A percentile compares a stretch with the other conserved stretches of the same genome.
These are phyloP conservation scores for Lymantria monacha DNA, from an alignment of 2,888 invertebrate species.

Conservation along the genomic window DNA sequence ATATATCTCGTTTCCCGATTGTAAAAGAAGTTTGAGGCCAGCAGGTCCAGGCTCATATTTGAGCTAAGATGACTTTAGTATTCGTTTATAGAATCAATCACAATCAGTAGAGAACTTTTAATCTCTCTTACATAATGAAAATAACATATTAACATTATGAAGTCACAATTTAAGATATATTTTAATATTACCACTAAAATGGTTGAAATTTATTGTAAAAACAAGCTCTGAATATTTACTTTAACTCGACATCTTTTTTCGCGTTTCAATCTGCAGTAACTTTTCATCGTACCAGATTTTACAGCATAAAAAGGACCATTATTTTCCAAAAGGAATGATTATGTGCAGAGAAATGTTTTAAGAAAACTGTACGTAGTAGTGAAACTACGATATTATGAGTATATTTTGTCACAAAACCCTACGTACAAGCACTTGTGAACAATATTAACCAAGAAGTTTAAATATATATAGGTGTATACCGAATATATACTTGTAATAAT, in stretches of 20 bases:
- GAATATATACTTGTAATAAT: no score
- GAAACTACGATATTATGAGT: constrained; percentile 13
- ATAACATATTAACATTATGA: no score
- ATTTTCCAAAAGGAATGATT: constrained; percentile 42
- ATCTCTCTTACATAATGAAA: no score
- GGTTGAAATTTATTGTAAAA: not conserved
- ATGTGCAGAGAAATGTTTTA: constrained; percentile 25
- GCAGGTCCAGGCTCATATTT: no score
- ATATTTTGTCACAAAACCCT: constrained; percentile 8
- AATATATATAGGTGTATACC: no score
- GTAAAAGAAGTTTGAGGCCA: no score
- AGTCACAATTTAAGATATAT: not conserved
- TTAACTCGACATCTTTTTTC: constrained; percentile 38
- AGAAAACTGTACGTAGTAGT: constrained; percentile 25
- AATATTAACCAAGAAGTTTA: no score
- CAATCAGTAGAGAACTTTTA: not conserved
- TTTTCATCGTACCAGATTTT: constrained; percentile 50
- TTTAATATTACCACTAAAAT: not conserved
- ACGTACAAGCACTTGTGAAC: no score
- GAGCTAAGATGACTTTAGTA: not conserved
- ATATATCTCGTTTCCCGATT: no score
- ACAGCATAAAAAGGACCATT: constrained; percentile 42
- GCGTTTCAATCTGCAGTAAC: constrained; percentile 62
- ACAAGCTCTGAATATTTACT: constrained; percentile 26
- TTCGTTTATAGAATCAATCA: not conserved